A percentile compares a stretch with the other conserved stretches of the same genome.
Conservation (phyloP, 2,797 vertebrate genomes). For the Rhinophrynus dorsalis region DNA sequence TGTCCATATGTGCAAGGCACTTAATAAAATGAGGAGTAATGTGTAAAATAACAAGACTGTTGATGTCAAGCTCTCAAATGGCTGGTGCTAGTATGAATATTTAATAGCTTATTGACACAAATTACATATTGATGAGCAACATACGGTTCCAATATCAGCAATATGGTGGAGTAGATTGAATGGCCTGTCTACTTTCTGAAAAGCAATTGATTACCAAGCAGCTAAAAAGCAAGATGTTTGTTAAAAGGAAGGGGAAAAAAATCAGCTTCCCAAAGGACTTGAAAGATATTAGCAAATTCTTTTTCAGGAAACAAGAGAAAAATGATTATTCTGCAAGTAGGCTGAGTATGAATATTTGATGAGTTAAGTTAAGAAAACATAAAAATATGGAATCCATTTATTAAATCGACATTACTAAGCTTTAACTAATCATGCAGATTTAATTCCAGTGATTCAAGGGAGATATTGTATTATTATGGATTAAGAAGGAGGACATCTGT, state of each 20-base stretch:
- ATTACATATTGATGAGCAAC: conserved; percentile 60
- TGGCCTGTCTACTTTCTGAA: conserved; percentile 3
- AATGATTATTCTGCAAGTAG: not conserved
- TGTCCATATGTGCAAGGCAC: conserved; percentile 59
- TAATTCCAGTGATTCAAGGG: not conserved
- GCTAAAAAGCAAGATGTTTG: conserved; percentile 20
- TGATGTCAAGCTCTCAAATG: conserved; percentile 67
- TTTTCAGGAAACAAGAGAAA: conserved; percentile 17
- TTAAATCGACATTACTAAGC: conserved; percentile 10
- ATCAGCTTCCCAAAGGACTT: not conserved
- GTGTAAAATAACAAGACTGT: conserved; percentile 68
- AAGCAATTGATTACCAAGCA: not conserved
- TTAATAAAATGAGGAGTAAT: conserved; percentile 64
- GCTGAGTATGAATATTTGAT: conserved; percentile 39
- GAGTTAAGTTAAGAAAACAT: conserved; percentile 21
- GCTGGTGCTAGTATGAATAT: conserved; percentile 61
- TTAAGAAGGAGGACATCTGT: too few relatives aligned
- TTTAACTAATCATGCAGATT: not conserved
- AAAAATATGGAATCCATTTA: conserved; percentile 17
- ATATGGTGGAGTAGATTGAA: conserved; percentile 39
- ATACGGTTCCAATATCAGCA: conserved; percentile 52
- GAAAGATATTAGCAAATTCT: not conserved
- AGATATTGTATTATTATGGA: too few relatives aligned
- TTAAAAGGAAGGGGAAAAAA: conserved; percentile 4
- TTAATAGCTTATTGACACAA: conserved; percentile 67